Base-by-base conservation (phyloP, 1,140 invertebrate species). In the Psilanteris sp. region DNA sequence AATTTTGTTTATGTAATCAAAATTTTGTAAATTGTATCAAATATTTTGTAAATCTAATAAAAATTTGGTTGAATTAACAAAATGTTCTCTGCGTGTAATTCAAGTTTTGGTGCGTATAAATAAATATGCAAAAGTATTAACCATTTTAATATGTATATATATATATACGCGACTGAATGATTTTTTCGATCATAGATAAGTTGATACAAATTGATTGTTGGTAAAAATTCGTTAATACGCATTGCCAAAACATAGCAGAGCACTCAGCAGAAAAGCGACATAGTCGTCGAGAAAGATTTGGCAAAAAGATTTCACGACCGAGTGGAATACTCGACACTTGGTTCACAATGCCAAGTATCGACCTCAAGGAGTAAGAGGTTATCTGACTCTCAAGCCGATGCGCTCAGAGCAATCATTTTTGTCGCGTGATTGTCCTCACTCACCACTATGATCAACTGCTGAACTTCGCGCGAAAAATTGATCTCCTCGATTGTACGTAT, bases 401-500 rank as follows among this genome's bases (percentile, higher is more conserved):
- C 79, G 70, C 77, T 82, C 64, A 39, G 7, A 22, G 11, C 59
- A 39, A 67, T 62, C 55, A 50, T 62, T 72, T 62, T 43, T 44
- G 32, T 54, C 22, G 18, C 55, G 13, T 48, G 55, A 52, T 70
- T 50, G 43, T 52, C 36, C 34, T 41, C 64, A 41, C 52, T 34
- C 43, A 4, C 8, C 13, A 50, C 71, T 72, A 78, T 82, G 79
- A 82, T 79, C 79, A 79, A 83, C 81, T 68, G 77, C 76, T 36
- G 54, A 80, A 82, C 59, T 82, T 81, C 6, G n/a, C 13, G 59
- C 66, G 70, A 80, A 79, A 83, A 82, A 83, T 83, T 81, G 70
- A 66, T 41, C 22, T 31, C 20, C 14, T 36, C 36, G 37, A 57
- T 57, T 77, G 57, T 15, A 15, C 41, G 36, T 67, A 70, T 73